These are phyloP conservation scores for Galago senegalensis DNA, from an alignment of 2,797 vertebrate genomes.

Conservation along the genomic window DNA sequence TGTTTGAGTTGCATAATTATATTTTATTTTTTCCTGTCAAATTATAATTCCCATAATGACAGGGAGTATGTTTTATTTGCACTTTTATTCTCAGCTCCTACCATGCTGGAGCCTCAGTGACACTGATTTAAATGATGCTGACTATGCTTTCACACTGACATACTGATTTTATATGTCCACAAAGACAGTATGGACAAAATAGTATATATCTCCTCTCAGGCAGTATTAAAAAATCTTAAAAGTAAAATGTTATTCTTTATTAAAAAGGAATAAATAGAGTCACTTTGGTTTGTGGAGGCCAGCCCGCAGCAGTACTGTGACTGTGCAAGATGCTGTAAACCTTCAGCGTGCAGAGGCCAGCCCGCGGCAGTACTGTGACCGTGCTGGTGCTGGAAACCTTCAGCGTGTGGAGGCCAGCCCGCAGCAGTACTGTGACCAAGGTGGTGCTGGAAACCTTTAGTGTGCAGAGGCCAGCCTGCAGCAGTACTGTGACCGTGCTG, in stretches of 20 bases:
- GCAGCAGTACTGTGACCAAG: too few species aligned
- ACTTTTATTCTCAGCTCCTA: neutral
- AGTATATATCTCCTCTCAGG: neutral
- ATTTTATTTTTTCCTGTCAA: constrained; percentile 4
- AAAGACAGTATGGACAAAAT: neutral
- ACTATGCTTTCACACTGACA: neutral
- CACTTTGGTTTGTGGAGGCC: constrained; percentile 20
- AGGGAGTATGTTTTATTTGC: constrained; percentile 32
- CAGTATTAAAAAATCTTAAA: constrained; percentile 20
- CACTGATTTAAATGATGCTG: neutral
- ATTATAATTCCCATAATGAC: neutral
- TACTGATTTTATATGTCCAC: neutral
- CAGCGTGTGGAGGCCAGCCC: too few species aligned
- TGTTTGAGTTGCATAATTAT: constrained; percentile 9
- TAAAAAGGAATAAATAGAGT: neutral
- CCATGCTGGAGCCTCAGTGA: neutral
- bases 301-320: neutral
- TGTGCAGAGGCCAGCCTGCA: too few species aligned
- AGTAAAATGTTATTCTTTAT: neutral
- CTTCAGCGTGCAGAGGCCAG: too few species aligned
- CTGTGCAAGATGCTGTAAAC: too few species aligned
- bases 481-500: too few species aligned
- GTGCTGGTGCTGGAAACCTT: too few species aligned
- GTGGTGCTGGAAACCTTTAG: too few species aligned
- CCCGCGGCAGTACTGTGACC: too few species aligned